phyloP scores from a whole-genome alignment of 2,113 vertebrate species.

The Brachyhypopomus gauderio region DNA sequence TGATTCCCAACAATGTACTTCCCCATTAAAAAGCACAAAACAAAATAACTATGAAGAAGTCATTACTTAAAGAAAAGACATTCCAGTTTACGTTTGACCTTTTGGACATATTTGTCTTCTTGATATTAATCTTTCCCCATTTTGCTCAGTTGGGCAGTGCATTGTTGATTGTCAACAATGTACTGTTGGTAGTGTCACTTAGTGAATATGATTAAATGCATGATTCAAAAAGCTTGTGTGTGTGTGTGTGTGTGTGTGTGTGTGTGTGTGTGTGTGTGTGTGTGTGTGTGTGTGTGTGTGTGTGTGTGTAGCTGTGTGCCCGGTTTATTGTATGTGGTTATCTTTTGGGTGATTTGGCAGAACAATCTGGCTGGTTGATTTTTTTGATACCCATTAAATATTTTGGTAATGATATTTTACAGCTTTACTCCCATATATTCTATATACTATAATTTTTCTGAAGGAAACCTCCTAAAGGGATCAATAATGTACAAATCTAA shows the following conservation, averaged over 20 bases:
- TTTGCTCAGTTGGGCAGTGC: constrained; percentile 86
- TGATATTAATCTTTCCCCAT: constrained; percentile 67
- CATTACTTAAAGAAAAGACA: constrained; percentile 30
- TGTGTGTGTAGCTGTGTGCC: too few relatives aligned
- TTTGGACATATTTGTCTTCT: constrained; percentile 35
- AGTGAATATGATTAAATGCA: constrained; percentile 70
- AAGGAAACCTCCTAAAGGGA: too few relatives aligned
- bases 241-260: background rate
- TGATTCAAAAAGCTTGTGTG: constrained; percentile 54
- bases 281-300: constrained; percentile 40
- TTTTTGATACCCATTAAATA: background rate
- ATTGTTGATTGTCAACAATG: constrained; percentile 95
- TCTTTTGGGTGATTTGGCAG: constrained; percentile 58
- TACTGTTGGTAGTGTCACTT: constrained; percentile 85
- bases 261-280: constrained; percentile 17
- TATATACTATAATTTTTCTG: too few relatives aligned
- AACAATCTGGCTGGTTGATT: background rate
- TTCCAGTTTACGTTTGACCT: constrained; percentile 8
- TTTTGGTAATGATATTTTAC: background rate
- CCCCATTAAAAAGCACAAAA: constrained; percentile 63
- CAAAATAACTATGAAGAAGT: constrained; percentile 52
- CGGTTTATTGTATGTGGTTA: constrained; percentile 47
- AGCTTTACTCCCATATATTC: background rate
- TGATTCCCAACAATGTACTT: constrained; percentile 89
- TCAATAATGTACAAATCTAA: too few relatives aligned